Conservation (phyloP, 1,140 invertebrate species). For the Platyscapa corneri region DNA sequence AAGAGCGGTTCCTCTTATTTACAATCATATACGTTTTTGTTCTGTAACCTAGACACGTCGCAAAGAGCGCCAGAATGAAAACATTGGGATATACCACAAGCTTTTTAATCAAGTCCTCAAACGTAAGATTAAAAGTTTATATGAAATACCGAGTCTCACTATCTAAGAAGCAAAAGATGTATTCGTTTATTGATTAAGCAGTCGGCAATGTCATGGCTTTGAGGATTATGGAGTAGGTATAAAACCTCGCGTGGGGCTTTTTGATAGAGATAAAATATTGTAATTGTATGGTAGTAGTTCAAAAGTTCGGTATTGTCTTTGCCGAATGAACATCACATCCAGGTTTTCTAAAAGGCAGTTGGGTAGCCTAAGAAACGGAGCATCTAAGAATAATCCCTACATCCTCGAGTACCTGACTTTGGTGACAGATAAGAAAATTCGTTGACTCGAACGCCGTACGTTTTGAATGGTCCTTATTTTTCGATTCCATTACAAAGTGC, state of each 20-base stretch:
- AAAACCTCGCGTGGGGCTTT: not conserved
- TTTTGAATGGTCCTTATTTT: not conserved
- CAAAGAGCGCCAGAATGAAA: not conserved
- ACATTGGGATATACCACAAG: not conserved
- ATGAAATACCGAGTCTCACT: not conserved
- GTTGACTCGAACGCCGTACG: not conserved
- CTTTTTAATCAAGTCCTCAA: conserved; percentile 11
- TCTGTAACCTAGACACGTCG: not conserved
- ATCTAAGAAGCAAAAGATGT: too few relatives aligned
- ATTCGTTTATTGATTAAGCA: not conserved
- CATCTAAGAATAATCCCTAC: not conserved
- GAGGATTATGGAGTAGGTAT: not conserved
- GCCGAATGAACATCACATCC: conserved; percentile 26
- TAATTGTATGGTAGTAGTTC: conserved; percentile 20
- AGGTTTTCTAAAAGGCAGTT: not conserved
- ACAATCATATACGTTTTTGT: not conserved
- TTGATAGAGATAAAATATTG: conserved; percentile 24
- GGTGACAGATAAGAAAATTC: not conserved
- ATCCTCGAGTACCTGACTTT: not conserved
- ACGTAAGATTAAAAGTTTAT: conserved; percentile 18
- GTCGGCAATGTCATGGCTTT: not conserved
- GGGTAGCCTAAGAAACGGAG: not conserved
- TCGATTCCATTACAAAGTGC: too few relatives aligned
- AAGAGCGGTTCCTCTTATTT: not conserved
- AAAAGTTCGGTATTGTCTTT: conserved; percentile 2